phyloP scores from a whole-genome alignment of 35 echinoderm and acorn worm genomes.

The Diadema setosum region DNA sequence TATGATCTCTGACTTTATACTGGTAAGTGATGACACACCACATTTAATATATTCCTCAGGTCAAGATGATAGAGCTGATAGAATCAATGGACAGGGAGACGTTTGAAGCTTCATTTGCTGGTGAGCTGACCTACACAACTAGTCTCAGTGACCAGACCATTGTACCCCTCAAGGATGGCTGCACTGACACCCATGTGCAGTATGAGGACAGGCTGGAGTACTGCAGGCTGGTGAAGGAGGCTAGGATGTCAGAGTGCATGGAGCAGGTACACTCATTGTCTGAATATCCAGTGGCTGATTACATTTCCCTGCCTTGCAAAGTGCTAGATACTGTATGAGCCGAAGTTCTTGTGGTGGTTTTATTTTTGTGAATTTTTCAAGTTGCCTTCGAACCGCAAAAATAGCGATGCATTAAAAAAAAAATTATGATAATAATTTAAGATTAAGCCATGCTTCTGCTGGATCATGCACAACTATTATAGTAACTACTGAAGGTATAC shows the following conservation, averaged over 20 bases:
- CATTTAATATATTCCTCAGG: constrained; percentile 8
- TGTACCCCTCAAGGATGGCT: constrained; percentile 47
- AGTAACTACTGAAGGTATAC: too few species aligned
- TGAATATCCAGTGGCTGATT: neutral
- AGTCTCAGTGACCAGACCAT: constrained; percentile 75
- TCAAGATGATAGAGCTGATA: constrained; percentile 82
- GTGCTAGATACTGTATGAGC: too few species aligned
- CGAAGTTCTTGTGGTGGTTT: too few species aligned
- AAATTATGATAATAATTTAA: too few species aligned
- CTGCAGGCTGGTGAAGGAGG: constrained; percentile 65
- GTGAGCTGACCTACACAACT: constrained; percentile 81
- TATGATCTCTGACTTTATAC: too few species aligned
- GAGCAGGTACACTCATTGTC: constrained; percentile 63
- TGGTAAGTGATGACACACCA: neutral
- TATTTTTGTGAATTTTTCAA: too few species aligned
- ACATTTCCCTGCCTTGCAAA: too few species aligned
- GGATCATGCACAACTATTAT: too few species aligned
- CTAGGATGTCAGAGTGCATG: constrained; percentile 76
- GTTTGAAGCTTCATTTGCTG: constrained; percentile 76
- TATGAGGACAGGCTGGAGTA: constrained; percentile 84
- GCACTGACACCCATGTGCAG: constrained; percentile 56
- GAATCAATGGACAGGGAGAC: constrained; percentile 71
- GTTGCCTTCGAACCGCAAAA: too few species aligned
- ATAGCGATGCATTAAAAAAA: too few species aligned
- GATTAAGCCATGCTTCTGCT: too few species aligned